Conservation (phyloP, 2,888 invertebrate genomes). For the Pyrrhia umbra region DNA sequence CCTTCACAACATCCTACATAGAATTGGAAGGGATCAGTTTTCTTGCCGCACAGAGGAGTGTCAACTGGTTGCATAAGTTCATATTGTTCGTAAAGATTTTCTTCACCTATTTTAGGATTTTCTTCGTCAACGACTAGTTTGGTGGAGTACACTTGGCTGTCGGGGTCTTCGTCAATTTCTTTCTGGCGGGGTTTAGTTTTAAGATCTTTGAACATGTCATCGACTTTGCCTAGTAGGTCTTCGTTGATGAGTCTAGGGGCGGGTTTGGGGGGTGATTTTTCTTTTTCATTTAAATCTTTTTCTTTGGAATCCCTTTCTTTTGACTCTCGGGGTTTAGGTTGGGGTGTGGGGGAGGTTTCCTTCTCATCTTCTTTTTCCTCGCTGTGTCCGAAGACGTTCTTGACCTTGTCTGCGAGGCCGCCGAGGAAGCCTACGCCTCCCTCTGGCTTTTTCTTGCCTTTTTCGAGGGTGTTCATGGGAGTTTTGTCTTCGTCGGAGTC, state of each 20-base stretch:
- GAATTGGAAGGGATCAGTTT: conserved; percentile 81
- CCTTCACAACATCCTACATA: conserved; percentile 83
- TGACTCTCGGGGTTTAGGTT: conserved; percentile 76
- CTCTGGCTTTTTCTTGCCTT: conserved; percentile 86
- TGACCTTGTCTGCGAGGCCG: conserved; percentile 83
- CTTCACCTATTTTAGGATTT: conserved; percentile 68
- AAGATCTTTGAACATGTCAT: conserved; percentile 88
- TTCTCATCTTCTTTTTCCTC: conserved; percentile 81
- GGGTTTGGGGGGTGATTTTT: conserved; percentile 83
- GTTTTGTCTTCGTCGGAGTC: conserved; percentile 90
- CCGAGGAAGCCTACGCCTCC: conserved; percentile 79
- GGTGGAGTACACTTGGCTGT: conserved; percentile 80
- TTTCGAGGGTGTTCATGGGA: conserved; percentile 88
- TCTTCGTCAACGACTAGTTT: conserved; percentile 86
- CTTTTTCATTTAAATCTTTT: conserved; percentile 69
- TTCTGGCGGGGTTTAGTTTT: conserved; percentile 77
- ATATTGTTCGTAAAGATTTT: conserved; percentile 82
- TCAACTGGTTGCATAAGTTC: conserved; percentile 86
- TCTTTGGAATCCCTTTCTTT: conserved; percentile 58
- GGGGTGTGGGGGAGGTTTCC: conserved; percentile 77
- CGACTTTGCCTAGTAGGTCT: conserved; percentile 86
- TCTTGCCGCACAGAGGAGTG: conserved; percentile 76
- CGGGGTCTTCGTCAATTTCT: conserved; percentile 77
- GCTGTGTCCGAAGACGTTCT: conserved; percentile 83
- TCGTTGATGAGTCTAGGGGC: conserved; percentile 86